Conservation (phyloP, 1,140 invertebrate genomes). For the Dufourea novaeangliae region DNA sequence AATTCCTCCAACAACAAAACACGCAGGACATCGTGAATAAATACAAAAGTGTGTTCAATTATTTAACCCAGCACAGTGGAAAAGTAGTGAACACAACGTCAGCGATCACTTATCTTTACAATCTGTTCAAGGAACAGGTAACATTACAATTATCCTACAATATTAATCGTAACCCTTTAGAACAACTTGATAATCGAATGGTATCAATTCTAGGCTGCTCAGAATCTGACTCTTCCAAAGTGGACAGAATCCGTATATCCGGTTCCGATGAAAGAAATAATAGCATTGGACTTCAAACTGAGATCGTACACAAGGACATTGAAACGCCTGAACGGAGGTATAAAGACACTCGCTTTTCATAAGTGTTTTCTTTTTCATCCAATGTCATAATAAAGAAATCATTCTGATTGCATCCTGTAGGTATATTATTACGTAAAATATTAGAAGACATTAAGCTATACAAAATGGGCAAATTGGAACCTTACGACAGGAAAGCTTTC, state of each 20-base stretch:
- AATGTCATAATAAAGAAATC: not conserved
- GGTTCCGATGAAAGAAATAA: conserved; percentile 74
- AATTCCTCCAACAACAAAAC: conserved; percentile 54
- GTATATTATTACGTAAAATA: conserved; percentile 71
- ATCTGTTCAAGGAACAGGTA: conserved; percentile 66
- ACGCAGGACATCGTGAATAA: conserved; percentile 63
- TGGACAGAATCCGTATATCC: conserved; percentile 75
- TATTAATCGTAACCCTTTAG: too few species aligned
- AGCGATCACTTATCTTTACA: conserved; percentile 72
- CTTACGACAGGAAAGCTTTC: conserved; percentile 72
- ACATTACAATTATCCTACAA: not conserved
- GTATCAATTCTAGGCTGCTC: conserved; percentile 61
- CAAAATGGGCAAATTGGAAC: conserved; percentile 55
- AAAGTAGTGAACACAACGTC: conserved; percentile 68
- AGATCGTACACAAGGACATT: conserved; percentile 71
- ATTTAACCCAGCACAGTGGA: conserved; percentile 73
- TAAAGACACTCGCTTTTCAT: not conserved
- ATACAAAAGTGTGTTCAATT: conserved; percentile 72
- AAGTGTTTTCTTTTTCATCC: not conserved
- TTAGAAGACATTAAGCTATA: conserved; percentile 70
- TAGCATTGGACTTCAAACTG: conserved; percentile 70
- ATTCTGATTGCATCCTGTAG: conserved; percentile 43
- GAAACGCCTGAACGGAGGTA: conserved; percentile 76
- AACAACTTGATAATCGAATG: not conserved
- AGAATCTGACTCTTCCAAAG: conserved; percentile 75